Conservation (phyloP, 1,140 invertebrate species). For the Bombus waltoni region DNA sequence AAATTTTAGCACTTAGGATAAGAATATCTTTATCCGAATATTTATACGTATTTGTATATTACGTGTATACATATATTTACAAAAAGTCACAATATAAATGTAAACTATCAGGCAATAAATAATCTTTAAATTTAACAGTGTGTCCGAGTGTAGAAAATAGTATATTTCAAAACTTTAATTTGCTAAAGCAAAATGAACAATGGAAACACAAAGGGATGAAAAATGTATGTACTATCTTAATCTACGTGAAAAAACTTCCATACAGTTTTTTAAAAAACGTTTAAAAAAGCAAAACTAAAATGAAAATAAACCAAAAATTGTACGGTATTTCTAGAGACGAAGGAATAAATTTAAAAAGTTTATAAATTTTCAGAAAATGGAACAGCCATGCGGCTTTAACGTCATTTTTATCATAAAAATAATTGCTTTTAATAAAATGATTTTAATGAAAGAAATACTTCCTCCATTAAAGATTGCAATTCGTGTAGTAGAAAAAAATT, state of each 20-base stretch:
- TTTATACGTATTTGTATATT: too few relatives aligned
- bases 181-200: not conserved
- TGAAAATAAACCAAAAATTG: not conserved
- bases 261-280: not conserved
- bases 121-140: too few relatives aligned
- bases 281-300: not conserved
- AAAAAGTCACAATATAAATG: too few relatives aligned
- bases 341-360: not conserved
- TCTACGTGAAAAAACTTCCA: not conserved
- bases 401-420: too few relatives aligned
- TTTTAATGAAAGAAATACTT: not conserved
- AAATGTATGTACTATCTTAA: not conserved
- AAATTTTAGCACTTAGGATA: too few relatives aligned
- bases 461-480: not conserved
- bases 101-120: too few relatives aligned
- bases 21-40: too few relatives aligned
- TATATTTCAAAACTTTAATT: not conserved
- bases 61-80: too few relatives aligned
- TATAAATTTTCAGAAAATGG: not conserved
- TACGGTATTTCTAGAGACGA: not conserved
- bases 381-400: not conserved
- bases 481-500: not conserved
- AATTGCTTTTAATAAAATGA: not conserved
- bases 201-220: not conserved
- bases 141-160: not conserved